Evolutionary conservation across 2,113 vertebrate genomes (phyloP).

Genomic region (human (Homo sapiens)): GRCh38 chr4:73234001-73234500

Average conservation of each 20-base stretch:
- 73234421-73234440: constrained; percentile 42
- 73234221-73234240: neutral
- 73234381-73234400: neutral
- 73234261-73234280: constrained; percentile 35
- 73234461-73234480: neutral
- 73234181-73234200: neutral
- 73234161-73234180: neutral
- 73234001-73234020: neutral
- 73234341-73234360: constrained; percentile 28
- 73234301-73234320: constrained; percentile 2
- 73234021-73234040: constrained; percentile 44
- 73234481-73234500: neutral
- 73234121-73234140: neutral
- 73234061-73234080: constrained; percentile 24
- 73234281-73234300: neutral
- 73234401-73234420: constrained; percentile 41
- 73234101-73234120: constrained; percentile 3
- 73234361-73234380: constrained; percentile 50
- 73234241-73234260: neutral
- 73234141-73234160: neutral
- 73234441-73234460: neutral
- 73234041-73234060: neutral
- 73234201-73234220: constrained; percentile 12
- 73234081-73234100: neutral
- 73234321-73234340: neutral